Percentiles rank a stretch among this genome's conserved stretches.
Evolutionary conservation across 64 coral and sea anemone genomes (phyloP).

Genomic region (Acropora yongei): DNA sequence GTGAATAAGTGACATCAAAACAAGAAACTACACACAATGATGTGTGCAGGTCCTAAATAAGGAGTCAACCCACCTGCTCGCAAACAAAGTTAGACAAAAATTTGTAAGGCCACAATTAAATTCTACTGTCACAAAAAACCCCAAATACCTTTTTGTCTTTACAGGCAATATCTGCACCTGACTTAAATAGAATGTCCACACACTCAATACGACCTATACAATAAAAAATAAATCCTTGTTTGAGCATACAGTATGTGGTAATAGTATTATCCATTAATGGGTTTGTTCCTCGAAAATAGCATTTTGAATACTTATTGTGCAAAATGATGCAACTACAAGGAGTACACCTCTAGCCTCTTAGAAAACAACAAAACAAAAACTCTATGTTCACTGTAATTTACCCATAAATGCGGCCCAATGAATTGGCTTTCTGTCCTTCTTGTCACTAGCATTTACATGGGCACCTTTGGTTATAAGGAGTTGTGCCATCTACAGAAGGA

Average conservation of each 20-base stretch:
- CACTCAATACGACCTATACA: slow-evolving; percentile 88
- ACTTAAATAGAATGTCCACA: slow-evolving; percentile 83
- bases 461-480: slow-evolving; percentile 86
- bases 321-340: too few species aligned
- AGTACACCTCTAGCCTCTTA: not conserved
- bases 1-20: too few species aligned
- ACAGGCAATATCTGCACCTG: slow-evolving; percentile 79
- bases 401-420: slow-evolving; percentile 99
- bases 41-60: too few species aligned
- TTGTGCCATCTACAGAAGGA: slow-evolving; percentile 74
- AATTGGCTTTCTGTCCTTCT: slow-evolving; percentile 92
- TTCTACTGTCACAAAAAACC: not conserved
- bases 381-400: slow-evolving; percentile 20
- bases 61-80: too few species aligned
- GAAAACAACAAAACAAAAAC: too few species aligned
- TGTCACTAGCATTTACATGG: slow-evolving; percentile 89
- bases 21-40: too few species aligned
- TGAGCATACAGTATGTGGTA: not conserved
- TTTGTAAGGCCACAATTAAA: too few species aligned
- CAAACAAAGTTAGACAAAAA: too few species aligned
- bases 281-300: too few species aligned
- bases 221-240: not conserved
- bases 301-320: too few species aligned
- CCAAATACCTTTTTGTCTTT: slow-evolving; percentile 91
- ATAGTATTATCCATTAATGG: not conserved